Base-by-base conservation (phyloP, 2,888 invertebrate genomes). In the Hermaeophaga mercurialis region DNA sequence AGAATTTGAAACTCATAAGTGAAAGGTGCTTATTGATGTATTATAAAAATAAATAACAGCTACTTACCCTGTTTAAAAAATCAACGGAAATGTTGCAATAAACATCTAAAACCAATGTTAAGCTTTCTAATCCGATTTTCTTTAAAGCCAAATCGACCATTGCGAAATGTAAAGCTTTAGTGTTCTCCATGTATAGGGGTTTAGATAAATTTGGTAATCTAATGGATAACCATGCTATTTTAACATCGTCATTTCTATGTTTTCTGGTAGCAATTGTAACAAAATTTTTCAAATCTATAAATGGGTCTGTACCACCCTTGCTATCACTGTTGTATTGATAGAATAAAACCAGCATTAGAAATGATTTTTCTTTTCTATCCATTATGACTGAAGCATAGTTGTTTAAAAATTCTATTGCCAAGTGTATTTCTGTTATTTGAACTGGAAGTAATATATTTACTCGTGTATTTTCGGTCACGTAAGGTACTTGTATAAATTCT, bases 391-490 rank as follows among this genome's bases (percentile, higher is more conserved):
- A 39, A 4, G 87, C 85, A 76, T 92, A 94, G 54, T 85, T 82
- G 24, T 82, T 81, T 48, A 96, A 80, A 77, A 94, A 92, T 19
- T 81, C 80, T 15, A 82, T 73, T 2, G 86, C 85, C 47, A 85
- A 82, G 1, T 79, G 74, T 17, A 79, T 78, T 66, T 82, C 81
- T 54, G 75, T 74, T 69, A 84, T 79, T 70, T 84, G 82, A 2
- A 91, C 81, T 0, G 89, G 87, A 61, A 96, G 77, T 65, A 96
- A 77, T 62, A 96, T 80, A 55, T 87, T 85, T 3, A 96, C 84
- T 63, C 91, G 82, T 4, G 90, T 88, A 76, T 89, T 92, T 82
- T 98, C 97, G 0, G 96, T 97, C 1, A 97, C 96, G 79, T 96
- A 97, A 0, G 96, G 96, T 74, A 94, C 91, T 1, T 91, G 89